A percentile compares a stretch with the other conserved stretches of the same genome.
These are phyloP conservation scores for Orchestes rusci DNA, from an alignment of 2,888 invertebrate genomes.

Conservation along the genomic window DNA sequence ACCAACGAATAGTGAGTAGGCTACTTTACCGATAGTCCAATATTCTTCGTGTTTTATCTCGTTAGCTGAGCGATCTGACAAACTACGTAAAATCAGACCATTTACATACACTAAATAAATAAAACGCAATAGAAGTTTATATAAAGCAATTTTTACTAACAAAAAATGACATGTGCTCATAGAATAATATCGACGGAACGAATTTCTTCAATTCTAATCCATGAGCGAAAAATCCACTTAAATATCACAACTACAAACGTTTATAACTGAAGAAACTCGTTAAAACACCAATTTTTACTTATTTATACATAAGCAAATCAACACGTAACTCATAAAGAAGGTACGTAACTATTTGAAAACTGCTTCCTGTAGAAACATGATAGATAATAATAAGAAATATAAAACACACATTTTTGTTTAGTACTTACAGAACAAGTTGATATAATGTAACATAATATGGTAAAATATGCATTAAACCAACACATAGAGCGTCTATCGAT, in stretches of 20 bases:
- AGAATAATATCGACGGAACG: background rate
- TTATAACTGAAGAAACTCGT: background rate
- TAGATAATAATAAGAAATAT: background rate
- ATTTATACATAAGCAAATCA: background rate
- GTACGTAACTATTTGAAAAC: background rate
- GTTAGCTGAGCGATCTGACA: too few species aligned
- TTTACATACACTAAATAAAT: too few species aligned
- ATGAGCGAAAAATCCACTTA: background rate
- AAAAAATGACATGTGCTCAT: background rate
- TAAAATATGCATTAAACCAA: too few species aligned
- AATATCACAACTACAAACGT: background rate
- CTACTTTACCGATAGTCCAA: too few species aligned
- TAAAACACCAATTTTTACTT: background rate
- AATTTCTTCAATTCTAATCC: background rate
- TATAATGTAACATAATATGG: too few species aligned
- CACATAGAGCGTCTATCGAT: too few species aligned
- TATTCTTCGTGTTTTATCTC: too few species aligned
- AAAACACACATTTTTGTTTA: too few species aligned
- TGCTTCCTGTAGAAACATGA: background rate
- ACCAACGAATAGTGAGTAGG: too few species aligned
- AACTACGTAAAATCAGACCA: too few species aligned
- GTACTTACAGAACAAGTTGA: too few species aligned
- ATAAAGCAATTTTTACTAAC: constrained; percentile 2
- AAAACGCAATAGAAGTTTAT: too few species aligned
- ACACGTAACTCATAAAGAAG: background rate